Percentiles rank a stretch among this genome's conserved stretches.
phyloP scores from a whole-genome alignment of 2,797 vertebrate species.

The Pseudocheirus occidentalis region DNA sequence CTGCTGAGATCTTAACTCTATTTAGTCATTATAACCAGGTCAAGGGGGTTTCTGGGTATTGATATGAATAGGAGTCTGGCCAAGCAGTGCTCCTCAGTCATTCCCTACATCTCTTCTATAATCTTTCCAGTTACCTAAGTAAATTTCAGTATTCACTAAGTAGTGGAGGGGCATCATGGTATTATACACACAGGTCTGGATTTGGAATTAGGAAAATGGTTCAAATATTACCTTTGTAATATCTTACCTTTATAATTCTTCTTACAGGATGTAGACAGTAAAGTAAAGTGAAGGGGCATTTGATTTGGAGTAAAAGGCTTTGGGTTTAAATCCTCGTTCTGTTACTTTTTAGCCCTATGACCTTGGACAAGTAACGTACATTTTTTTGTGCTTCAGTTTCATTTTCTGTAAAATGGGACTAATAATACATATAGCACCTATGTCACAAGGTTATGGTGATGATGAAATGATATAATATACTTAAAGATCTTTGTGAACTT shows the following conservation, averaged over 20 bases:
- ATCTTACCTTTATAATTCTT: too few species aligned
- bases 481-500: neutral
- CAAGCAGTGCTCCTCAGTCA: neutral
- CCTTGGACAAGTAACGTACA: neutral
- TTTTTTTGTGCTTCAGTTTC: neutral
- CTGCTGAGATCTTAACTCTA: neutral
- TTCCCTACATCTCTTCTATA: neutral
- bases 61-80: neutral
- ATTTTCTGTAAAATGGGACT: neutral
- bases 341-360: neutral
- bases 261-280: neutral
- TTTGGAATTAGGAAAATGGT: neutral
- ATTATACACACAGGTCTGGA: neutral
- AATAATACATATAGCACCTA: neutral
- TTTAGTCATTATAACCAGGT: neutral
- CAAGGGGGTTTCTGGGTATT: neutral
- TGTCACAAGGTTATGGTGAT: neutral
- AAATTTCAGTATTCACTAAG: neutral
- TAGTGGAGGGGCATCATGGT: neutral
- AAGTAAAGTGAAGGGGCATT: neutral
- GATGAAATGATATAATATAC: neutral
- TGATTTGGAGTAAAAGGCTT: neutral
- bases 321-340: neutral
- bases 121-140: neutral
- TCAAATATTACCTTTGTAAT: neutral